These are phyloP conservation scores for Rotaria magnacalcarata DNA, from an alignment of 2,888 invertebrate species.

Conservation along the genomic window DNA sequence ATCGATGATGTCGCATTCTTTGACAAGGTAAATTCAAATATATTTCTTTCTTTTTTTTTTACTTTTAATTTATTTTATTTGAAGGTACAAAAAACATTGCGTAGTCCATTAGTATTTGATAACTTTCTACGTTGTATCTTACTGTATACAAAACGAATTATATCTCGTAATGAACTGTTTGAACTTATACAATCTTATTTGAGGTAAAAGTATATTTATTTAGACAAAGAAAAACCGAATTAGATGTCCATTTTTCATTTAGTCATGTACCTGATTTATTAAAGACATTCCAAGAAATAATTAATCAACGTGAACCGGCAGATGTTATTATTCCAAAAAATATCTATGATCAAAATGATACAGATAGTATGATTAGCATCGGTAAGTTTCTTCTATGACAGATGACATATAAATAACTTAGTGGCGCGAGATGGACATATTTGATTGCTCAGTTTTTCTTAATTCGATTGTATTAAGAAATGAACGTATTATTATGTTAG, in stretches of 20 bases:
- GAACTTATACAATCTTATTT: conserved; percentile 82
- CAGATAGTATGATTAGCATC: conserved; percentile 17
- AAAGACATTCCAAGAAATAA: conserved; percentile 19
- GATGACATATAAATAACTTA: no score
- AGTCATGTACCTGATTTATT: conserved; percentile 27
- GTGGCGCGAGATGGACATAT: no score
- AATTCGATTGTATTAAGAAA: no score
- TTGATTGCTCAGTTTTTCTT: no score
- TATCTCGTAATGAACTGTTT: conserved; percentile 81
- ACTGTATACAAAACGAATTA: conserved; percentile 85
- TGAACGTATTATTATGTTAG: no score
- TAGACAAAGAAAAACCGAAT: background rate
- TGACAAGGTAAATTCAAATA: conserved; percentile 69
- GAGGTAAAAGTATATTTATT: conserved; percentile 59
- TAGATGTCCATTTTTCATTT: background rate
- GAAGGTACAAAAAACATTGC: conserved; percentile 68
- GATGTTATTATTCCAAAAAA: conserved; percentile 30
- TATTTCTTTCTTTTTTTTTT: background rate
- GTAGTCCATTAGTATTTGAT: conserved; percentile 82
- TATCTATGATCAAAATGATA: conserved; percentile 20
- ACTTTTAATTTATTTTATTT: background rate
- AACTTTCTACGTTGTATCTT: conserved; percentile 87
- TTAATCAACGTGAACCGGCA: conserved; percentile 6
- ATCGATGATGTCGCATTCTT: conserved; percentile 67
- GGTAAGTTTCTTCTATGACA: background rate